Conservation (phyloP, 1,140 invertebrate species). For the Papilio machaon region DNA sequence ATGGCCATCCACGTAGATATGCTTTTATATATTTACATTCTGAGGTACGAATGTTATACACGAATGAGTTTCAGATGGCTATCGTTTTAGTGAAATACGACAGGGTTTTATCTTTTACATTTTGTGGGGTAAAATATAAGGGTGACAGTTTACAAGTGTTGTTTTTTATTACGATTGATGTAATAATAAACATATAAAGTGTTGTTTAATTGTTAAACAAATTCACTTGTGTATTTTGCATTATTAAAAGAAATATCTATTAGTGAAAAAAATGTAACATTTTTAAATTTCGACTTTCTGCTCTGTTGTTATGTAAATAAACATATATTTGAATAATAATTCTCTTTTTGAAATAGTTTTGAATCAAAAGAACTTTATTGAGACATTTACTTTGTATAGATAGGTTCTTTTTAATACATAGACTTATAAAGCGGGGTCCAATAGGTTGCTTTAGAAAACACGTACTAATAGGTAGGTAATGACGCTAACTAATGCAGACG, state of each 20-base stretch:
- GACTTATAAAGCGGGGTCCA: too few relatives aligned
- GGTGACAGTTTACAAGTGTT: slow-evolving; percentile 17
- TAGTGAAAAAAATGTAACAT: too few relatives aligned
- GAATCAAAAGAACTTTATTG: too few relatives aligned
- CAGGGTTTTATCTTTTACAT: slow-evolving; percentile 31
- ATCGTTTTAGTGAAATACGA: slow-evolving; percentile 38
- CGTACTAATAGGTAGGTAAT: too few relatives aligned
- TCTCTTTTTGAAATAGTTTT: too few relatives aligned
- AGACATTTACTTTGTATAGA: too few relatives aligned
- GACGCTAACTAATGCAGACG: too few relatives aligned
- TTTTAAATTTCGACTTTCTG: not conserved
- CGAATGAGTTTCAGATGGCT: slow-evolving; percentile 38
- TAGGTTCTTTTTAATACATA: too few relatives aligned
- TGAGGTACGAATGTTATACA: slow-evolving; percentile 34
- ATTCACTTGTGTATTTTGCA: not conserved
- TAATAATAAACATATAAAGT: not conserved
- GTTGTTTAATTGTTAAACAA: slow-evolving; percentile 27
- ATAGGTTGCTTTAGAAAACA: too few relatives aligned
- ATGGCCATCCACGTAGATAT: slow-evolving; percentile 70
- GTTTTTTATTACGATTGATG: slow-evolving; percentile 5
- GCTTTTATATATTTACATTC: slow-evolving; percentile 65
- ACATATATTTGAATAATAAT: too few relatives aligned
- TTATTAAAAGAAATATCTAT: not conserved
- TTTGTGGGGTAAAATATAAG: slow-evolving; percentile 34
- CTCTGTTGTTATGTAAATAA: not conserved